These are phyloP conservation scores for Synergus japonicus DNA, from an alignment of 2,888 invertebrate species.

Conservation along the genomic window DNA sequence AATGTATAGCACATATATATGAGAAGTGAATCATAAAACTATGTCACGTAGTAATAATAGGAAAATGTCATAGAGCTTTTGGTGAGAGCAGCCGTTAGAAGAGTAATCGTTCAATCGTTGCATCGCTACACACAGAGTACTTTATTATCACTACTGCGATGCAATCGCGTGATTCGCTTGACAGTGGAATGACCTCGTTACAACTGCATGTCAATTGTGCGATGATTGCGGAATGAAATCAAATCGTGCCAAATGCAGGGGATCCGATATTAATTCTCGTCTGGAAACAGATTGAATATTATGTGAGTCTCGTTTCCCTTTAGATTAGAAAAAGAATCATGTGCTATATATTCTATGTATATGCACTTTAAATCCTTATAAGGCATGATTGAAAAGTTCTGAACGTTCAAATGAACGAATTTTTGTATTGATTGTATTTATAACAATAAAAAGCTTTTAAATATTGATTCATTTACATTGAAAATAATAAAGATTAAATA, in stretches of 20 bases:
- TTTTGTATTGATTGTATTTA: no score
- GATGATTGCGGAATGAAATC: conserved; percentile 34
- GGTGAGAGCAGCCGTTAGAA: conserved; percentile 14
- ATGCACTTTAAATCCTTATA: not conserved
- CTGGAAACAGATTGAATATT: not conserved
- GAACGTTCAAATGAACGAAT: no score
- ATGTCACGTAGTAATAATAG: conserved; percentile 13
- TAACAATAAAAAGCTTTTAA: no score
- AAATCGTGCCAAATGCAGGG: conserved; percentile 36
- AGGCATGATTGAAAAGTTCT: no score
- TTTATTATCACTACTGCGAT: conserved; percentile 48
- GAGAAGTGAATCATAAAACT: conserved; percentile 3
- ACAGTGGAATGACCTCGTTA: conserved; percentile 49
- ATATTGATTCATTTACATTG: no score
- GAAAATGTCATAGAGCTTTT: conserved; percentile 23
- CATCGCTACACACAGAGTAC: conserved; percentile 42
- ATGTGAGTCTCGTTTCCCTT: not conserved
- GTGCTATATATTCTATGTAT: no score
- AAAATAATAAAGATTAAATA: no score
- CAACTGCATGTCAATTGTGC: conserved; percentile 40
- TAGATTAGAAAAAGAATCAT: not conserved
- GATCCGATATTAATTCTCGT: conserved; percentile 25
- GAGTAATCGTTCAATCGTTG: conserved; percentile 35
- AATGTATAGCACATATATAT: not conserved
- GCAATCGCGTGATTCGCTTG: conserved; percentile 49